Evolutionary conservation across 2,888 invertebrate genomes (phyloP), one percentile per base, ranked within the genome.

Genomic region (Julus scandinavius): DNA sequence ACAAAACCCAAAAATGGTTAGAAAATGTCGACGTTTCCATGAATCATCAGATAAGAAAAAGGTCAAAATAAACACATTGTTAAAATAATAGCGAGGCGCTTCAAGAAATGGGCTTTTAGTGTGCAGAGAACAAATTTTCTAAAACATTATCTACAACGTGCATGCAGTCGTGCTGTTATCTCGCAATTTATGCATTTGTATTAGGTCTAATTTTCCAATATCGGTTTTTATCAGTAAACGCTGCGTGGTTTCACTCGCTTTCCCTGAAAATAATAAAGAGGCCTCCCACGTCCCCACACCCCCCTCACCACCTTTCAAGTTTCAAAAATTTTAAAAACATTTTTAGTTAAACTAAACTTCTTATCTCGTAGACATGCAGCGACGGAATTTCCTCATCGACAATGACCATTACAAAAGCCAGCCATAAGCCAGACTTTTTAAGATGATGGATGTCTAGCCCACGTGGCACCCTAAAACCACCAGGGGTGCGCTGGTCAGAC

Each of bases 161-260:
- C 80, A 80, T 80, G 38, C 80, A 40, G 38, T 80, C 38, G 40
- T 40, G 80, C 80, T 40, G 80, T 13, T 80, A 80, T 80, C 80
- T 80, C 38, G 38, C 38, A 38, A 80, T 80, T 80, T 80, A 80
- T 80, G 80, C 80, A 80, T 80, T 80, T 80, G 38, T 80, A 80
- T 80, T 80, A 80, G 15, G 38, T 38, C 38, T 80, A 40, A 80
- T 80, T 80, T 80, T 80, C 80, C 80, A 80, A 80, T 80, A 80
- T 80, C 80, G 80, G 38, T 80, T 80, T 80, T 80, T 80, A 80
- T 80, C 80, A 80, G 80, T 80, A 40, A 80, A 80, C 80, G 80
- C 38, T 29, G 80, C 80, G 80, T 80, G 80, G 80, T 40, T 80
- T 80, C 80, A 38, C 38, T 40, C 38, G 38, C 80, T 80, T 80